Percentiles rank a stretch among this genome's conserved stretches.
Evolutionary conservation across 1,140 invertebrate species (phyloP).

Genomic region (Schlechtendalia chinensis): DNA sequence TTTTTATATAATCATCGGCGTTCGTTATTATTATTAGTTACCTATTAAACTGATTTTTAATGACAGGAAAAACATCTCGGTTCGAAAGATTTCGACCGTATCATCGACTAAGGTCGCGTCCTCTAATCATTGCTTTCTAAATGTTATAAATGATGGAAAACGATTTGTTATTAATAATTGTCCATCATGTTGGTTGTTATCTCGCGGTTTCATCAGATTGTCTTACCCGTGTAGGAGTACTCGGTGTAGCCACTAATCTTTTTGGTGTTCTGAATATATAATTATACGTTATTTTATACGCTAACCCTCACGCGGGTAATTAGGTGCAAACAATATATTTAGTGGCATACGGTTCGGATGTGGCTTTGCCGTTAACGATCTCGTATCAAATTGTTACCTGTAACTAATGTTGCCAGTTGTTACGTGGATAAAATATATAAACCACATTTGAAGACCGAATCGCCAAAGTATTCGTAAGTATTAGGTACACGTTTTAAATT

Average conservation of each 20-base stretch:
- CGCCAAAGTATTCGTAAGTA: too few species aligned
- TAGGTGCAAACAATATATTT: background rate
- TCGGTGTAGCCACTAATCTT: background rate
- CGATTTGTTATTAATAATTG: background rate
- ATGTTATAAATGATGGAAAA: background rate
- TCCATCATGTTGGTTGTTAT: background rate
- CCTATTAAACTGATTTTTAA: background rate
- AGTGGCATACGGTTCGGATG: background rate
- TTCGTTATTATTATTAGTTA: background rate
- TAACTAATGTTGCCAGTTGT: too few species aligned
- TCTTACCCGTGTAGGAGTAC: background rate
- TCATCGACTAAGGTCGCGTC: background rate
- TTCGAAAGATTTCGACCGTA: background rate
- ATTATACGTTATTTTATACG: background rate
- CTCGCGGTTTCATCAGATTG: background rate
- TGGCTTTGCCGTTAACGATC: too few species aligned
- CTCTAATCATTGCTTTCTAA: constrained; percentile 17
- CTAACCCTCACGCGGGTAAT: background rate
- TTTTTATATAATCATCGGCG: background rate
- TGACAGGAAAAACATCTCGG: background rate
- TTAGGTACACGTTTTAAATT: too few species aligned
- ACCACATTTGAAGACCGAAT: too few species aligned
- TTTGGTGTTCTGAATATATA: background rate
- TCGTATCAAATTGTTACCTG: too few species aligned
- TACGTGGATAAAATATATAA: too few species aligned